Conservation (phyloP, 2,888 invertebrate genomes). For the Zygogramma bicolorata region DNA sequence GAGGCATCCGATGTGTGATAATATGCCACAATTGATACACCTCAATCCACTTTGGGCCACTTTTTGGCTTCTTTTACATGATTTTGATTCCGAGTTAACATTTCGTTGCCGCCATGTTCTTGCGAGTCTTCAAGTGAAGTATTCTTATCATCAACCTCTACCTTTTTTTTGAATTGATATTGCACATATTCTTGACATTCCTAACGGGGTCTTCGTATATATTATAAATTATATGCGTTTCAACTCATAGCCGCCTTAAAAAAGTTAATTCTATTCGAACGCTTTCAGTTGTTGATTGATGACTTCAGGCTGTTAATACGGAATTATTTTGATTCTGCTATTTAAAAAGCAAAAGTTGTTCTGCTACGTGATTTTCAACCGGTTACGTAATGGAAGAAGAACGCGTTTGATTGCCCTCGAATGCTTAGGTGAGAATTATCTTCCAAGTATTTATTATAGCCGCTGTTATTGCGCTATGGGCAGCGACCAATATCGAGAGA, state of each 20-base stretch:
- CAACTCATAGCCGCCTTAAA: not conserved
- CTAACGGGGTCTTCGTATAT: not conserved
- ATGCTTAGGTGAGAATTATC: not conserved
- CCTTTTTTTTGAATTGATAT: too few relatives aligned
- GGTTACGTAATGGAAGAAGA: constrained; percentile 17
- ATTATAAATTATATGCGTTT: constrained; percentile 15
- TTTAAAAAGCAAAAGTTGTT: constrained; percentile 39
- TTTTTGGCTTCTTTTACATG: too few relatives aligned
- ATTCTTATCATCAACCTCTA: too few relatives aligned
- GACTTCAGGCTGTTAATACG: not conserved
- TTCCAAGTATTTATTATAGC: not conserved
- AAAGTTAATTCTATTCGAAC: not conserved
- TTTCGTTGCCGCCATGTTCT: not conserved
- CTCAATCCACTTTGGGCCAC: too few relatives aligned
- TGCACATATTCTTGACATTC: not conserved
- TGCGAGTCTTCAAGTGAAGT: too few relatives aligned
- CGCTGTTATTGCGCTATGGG: not conserved
- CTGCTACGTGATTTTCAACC: constrained; percentile 9
- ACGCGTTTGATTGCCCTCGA: not conserved
- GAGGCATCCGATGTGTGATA: too few relatives aligned
- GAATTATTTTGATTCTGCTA: not conserved
- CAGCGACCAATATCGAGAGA: not conserved
- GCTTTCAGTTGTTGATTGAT: not conserved
- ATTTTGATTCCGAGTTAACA: too few relatives aligned
- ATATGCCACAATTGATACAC: too few relatives aligned